Base-by-base conservation (phyloP, 1,140 invertebrate genomes). In the Macrobrachium rosenbergii region DNA sequence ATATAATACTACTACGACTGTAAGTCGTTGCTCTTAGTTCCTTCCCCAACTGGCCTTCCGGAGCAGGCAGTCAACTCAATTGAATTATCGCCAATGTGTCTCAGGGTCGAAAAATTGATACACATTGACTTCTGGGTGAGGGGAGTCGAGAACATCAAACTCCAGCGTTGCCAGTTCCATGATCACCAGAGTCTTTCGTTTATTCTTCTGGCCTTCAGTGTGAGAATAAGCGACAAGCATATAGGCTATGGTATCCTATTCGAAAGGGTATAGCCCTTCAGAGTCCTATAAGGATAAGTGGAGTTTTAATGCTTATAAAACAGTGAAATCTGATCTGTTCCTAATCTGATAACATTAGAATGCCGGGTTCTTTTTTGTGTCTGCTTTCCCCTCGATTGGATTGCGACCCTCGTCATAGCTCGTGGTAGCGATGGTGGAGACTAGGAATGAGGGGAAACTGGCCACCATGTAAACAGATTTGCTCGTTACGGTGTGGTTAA, bases 71-170 rank as follows among this genome's bases (percentile, higher is more conserved):
- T 59, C 60, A 52, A 82, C 79, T 67, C 72, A 82, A 88, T 88
- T 88, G 80, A 88, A 88, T 88, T 88, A 88, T 88, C 86, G 79
- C 86, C 86, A 76, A 60, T 82, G 86, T 88, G 86, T 82, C 86
- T 69, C 73, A 72, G 78, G 79, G 78, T 82, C 86, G 84, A 88
- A 88, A 82, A 88, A 88, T 88, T 88, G 86, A 88, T 88, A 88
- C 86, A 88, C 86, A 88, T 82, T 82, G 86, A 88, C 86, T 88
- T 64, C 79, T 82, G 79, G 84, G 69, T 43, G 78, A 23, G 78
- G 76, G 83, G 58, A 23, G 19, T 7, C 8, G 62, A 28, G 62
- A 84, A 23, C 60, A 59, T 64, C 78, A 64, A 37, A n/a, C 59
- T 23, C 0, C 78, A 67, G 62, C 64, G 60, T 81, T 81, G 60